Percentiles rank a stretch among this genome's conserved stretches.
These are phyloP conservation scores for Agrochola lychnidis DNA, from an alignment of 2,888 invertebrate species.

Conservation along the genomic window DNA sequence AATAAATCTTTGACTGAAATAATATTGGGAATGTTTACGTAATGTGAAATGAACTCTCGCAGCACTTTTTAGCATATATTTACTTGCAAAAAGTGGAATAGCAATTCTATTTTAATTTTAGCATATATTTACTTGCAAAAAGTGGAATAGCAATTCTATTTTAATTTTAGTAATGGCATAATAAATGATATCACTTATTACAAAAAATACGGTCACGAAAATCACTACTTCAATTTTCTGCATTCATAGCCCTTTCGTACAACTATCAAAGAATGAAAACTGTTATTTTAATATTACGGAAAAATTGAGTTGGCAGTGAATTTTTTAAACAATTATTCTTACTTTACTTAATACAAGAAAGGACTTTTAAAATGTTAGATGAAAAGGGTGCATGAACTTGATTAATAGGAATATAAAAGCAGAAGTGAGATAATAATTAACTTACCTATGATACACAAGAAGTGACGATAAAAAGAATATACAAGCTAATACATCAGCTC, in stretches of 20 bases:
- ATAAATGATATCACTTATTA: neutral
- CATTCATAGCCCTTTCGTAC: neutral
- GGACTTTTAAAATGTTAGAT: neutral
- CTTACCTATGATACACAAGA: constrained; percentile 95
- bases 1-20: constrained; percentile 26
- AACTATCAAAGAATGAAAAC: neutral
- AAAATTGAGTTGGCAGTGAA: neutral
- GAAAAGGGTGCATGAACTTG: neutral
- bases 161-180: neutral
- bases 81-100: neutral
- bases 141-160: neutral
- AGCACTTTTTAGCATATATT: neutral
- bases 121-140: no score
- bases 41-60: neutral
- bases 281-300: neutral
- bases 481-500: constrained; percentile 96
- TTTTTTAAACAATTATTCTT: neutral
- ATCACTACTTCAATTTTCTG: neutral
- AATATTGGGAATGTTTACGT: neutral
- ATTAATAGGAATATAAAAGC: neutral
- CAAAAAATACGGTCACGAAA: neutral
- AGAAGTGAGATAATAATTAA: neutral
- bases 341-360: neutral
- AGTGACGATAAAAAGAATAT: constrained; percentile 95
- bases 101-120: neutral